Conservation (phyloP, 2,888 invertebrate genomes). For the Plagodis dolabraria region DNA sequence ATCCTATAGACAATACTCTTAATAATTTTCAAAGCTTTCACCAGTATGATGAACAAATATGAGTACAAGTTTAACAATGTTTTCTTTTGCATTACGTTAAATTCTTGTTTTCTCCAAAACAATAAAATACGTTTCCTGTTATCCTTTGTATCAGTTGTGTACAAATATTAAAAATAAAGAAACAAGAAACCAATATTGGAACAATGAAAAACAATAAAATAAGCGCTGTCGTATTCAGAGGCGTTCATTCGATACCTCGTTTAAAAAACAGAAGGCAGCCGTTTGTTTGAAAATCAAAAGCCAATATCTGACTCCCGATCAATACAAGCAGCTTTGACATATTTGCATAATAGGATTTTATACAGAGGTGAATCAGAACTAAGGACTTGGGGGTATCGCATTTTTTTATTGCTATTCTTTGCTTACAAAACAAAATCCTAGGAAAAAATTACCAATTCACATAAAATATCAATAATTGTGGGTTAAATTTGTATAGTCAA, state of each 20-base stretch:
- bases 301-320: conserved; percentile 73
- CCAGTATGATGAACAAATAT: too few relatives aligned
- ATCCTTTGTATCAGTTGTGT: too few relatives aligned
- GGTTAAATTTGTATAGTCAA: too few relatives aligned
- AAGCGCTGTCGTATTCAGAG: not conserved
- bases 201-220: conserved; percentile 1
- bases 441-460: too few relatives aligned
- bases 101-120: too few relatives aligned
- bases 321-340: conserved; percentile 74
- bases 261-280: conserved; percentile 69
- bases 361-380: conserved; percentile 3
- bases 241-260: conserved; percentile 53
- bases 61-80: too few relatives aligned
- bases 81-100: too few relatives aligned
- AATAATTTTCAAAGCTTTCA: too few relatives aligned
- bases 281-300: conserved; percentile 81
- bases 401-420: not conserved
- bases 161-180: too few relatives aligned
- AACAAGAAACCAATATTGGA: conserved; percentile 1
- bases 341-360: conserved; percentile 81
- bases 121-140: too few relatives aligned
- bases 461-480: too few relatives aligned
- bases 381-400: not conserved
- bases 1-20: too few relatives aligned
- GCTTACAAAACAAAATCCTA: not conserved